Evolutionary conservation across 2,113 vertebrate species (phyloP).

Genomic region (Corythornis cristatus): DNA sequence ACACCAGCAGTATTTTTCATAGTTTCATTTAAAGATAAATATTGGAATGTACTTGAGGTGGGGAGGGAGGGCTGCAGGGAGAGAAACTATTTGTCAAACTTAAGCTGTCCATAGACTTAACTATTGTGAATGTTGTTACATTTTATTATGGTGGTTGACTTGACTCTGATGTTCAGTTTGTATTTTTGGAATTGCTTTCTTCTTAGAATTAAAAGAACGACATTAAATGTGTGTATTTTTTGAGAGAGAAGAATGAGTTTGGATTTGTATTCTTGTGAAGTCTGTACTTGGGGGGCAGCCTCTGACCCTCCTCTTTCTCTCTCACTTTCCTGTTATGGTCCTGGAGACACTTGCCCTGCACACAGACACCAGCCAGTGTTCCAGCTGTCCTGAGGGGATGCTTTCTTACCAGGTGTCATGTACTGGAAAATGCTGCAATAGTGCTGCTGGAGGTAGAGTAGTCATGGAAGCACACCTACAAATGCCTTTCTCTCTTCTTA

Average conservation of each 20-base stretch:
- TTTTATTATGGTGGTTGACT: conserved; percentile 78
- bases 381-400: background rate
- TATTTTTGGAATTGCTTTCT: conserved; percentile 82
- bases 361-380: background rate
- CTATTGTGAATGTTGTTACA: conserved; percentile 78
- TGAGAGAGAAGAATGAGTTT: conserved; percentile 78
- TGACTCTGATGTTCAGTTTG: conserved; percentile 84
- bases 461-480: conserved; percentile 34
- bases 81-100: conserved; percentile 65
- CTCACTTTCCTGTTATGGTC: background rate
- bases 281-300: conserved; percentile 26
- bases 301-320: background rate
- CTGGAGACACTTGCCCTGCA: conserved; percentile 14
- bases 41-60: conserved; percentile 58
- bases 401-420: background rate
- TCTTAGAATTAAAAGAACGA: conserved; percentile 82
- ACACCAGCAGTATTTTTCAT: conserved; percentile 85
- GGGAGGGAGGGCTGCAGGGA: background rate
- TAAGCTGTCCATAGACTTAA: conserved; percentile 74
- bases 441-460: conserved; percentile 40
- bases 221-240: conserved; percentile 86
- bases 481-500: conserved; percentile 39
- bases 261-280: conserved; percentile 74
- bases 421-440: conserved; percentile 53
- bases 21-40: conserved; percentile 53